Evolutionary conservation across 1,140 invertebrate genomes (phyloP), one percentile per base, ranked within the genome.

Genomic region (Triops longicaudatus): DNA sequence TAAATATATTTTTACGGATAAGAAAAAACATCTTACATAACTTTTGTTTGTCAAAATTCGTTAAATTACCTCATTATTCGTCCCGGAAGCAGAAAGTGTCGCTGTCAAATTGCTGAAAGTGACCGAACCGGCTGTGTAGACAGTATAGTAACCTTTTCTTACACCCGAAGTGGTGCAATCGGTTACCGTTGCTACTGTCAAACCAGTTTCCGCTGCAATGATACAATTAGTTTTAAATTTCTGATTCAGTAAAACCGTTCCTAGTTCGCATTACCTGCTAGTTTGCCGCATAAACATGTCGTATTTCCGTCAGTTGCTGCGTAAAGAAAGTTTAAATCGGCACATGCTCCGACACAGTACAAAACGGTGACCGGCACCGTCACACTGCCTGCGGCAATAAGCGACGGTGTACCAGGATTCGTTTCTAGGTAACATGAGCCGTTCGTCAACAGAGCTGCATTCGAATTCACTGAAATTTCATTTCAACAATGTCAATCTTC

Each of bases 41-140:
- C n/a, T n/a, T n/a, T n/a, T n/a, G n/a, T n/a, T n/a, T n/a, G n/a
- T n/a, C n/a, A n/a, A n/a, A n/a, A n/a, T 73, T 22, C 27, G 73
- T 73, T 22, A 17, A 1, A 6, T 63, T 75, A 75, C 74, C 26
- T 44, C 37, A 17, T 10, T 42, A 42, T 42, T 75, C 10, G 28
- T 28, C 3, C 74, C 74, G 6, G 28, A 43, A 26, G 74, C 41
- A 9, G 37, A 12, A 26, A 75, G 22, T 17, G 74, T 50, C 10
- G 74, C 74, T n/a, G 37, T 75, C 11, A 75, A 75, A 26, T 26
- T 41, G 26, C 27, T 75, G 26, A 75, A 44, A 26, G 10, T 4
- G 6, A 26, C 7, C 12, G 22, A 17, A 10, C 74, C 74, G 5
- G 27, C 44, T 26, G 41, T 0, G 3, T 75, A 75, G 6, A 75